A percentile compares a stretch with the other conserved stretches of the same genome.
phyloP scores from a whole-genome alignment of 2,797 vertebrate genomes.

The Crax fasciolata region DNA sequence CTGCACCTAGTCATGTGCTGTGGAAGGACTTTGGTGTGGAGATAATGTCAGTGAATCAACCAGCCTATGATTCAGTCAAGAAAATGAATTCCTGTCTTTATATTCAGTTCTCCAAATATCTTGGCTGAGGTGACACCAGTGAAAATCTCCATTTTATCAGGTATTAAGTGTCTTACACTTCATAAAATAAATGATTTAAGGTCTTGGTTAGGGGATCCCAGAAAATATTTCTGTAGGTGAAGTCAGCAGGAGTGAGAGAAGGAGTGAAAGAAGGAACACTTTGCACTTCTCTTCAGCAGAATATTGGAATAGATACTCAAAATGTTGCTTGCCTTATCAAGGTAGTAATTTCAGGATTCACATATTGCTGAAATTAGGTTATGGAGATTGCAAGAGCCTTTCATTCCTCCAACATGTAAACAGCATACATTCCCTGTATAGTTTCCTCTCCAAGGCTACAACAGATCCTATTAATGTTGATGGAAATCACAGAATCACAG shows the following conservation, averaged over 20 bases:
- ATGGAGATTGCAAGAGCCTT: conserved; percentile 7
- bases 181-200: neutral
- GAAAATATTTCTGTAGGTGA: neutral
- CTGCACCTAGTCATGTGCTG: neutral
- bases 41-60: neutral
- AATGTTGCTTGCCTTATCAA: neutral
- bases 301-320: neutral
- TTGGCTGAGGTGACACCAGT: neutral
- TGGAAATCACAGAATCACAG: no score
- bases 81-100: conserved; percentile 33
- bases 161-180: neutral
- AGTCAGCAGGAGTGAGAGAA: neutral
- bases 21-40: neutral
- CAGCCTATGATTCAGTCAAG: neutral
- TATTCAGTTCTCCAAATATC: conserved; percentile 44
- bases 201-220: neutral
- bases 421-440: neutral
- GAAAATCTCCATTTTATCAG: conserved; percentile 16
- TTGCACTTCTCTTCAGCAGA: neutral
- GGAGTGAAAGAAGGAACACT: neutral
- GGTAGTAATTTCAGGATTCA: neutral
- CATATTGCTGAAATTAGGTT: neutral
- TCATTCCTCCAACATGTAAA: neutral
- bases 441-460: neutral
- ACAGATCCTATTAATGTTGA: neutral